Base-by-base conservation (phyloP, 2,888 invertebrate species). In the Molanna angustata region DNA sequence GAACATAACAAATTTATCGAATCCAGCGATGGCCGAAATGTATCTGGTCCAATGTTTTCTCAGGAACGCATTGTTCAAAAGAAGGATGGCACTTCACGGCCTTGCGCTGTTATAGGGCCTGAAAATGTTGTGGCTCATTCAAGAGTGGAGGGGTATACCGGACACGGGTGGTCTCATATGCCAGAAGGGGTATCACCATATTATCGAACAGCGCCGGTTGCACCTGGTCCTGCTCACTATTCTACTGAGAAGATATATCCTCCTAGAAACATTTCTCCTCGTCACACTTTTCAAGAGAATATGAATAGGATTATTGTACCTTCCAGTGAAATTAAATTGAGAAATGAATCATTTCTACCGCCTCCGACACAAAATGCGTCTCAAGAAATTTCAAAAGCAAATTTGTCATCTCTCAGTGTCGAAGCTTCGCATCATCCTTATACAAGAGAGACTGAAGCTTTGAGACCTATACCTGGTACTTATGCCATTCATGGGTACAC, bases 271-370 rank as follows among this genome's bases (percentile, higher is more conserved):
- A 76, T 76, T 69, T 77, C 77, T 61, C 77, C 77, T 31, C 69
- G 77, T 67, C 76, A 76, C 67, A 76, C 76, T 67, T 77, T 72
- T 68, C 77, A 76, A 67, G 77, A 77, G 64, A 76, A 76, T 56
- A 77, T 76, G 76, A 74, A 69, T 60, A 70, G 76, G 55, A 71
- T 76, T 44, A 71, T 74, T 68, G 72, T 77, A 59, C 72, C 74
- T 35, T 73, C 75, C 2, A 20, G 35, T 2, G 52, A 49, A 14
- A 33, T 16, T 2, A 53, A 53, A 44, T 11, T 27, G 13, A 47
- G 52, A 35, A 41, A 19, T 46, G 46, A 52, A 13, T 17, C 11
- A 13, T 41, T 18, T 14, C 7, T 33, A 16, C 2, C 46, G 16
- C 18, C 45, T 16, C 17, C 20, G 4, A 48, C 18, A n/a, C 14